Conservation (phyloP, 1,140 invertebrate species). For the Panulirus ornatus region DNA sequence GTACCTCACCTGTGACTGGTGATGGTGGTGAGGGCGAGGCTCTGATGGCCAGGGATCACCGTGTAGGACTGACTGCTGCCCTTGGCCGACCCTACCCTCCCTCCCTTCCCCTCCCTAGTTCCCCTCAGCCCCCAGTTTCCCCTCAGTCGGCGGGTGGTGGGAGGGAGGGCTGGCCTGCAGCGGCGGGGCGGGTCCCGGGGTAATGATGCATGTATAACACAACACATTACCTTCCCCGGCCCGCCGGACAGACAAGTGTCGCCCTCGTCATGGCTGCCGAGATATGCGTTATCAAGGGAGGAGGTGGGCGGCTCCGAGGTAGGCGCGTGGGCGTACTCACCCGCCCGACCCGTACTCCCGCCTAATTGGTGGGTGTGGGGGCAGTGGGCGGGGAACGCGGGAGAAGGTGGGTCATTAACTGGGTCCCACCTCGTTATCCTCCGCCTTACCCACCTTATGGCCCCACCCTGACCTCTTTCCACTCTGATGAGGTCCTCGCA, state of each 20-base stretch:
- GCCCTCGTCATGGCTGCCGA: not conserved
- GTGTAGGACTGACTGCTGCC: conserved; percentile 16
- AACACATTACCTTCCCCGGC: conserved; percentile 38
- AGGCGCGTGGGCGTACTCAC: conserved; percentile 35
- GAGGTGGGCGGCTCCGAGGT: conserved; percentile 3
- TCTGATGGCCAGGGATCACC: conserved; percentile 5
- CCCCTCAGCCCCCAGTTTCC: not conserved
- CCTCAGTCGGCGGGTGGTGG: not conserved
- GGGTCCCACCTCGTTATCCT: conserved; percentile 50
- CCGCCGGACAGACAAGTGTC: not conserved
- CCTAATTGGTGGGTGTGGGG: conserved; percentile 30
- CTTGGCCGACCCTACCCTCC: not conserved
- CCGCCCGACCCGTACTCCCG: not conserved
- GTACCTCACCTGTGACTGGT: too few relatives aligned
- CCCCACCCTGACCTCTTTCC: conserved; percentile 40
- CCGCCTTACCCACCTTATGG: conserved; percentile 44
- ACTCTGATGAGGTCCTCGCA: conserved; percentile 12
- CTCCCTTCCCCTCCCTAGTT: not conserved
- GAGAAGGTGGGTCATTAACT: conserved; percentile 39
- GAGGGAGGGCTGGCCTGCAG: not conserved
- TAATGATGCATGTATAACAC: conserved; percentile 62
- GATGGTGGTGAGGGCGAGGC: not conserved
- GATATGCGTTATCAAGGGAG: conserved; percentile 11
- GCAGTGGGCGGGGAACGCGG: not conserved
- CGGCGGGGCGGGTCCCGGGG: not conserved